Base-by-base conservation (phyloP, 2,888 invertebrate genomes). In the Achlya flavicornis region DNA sequence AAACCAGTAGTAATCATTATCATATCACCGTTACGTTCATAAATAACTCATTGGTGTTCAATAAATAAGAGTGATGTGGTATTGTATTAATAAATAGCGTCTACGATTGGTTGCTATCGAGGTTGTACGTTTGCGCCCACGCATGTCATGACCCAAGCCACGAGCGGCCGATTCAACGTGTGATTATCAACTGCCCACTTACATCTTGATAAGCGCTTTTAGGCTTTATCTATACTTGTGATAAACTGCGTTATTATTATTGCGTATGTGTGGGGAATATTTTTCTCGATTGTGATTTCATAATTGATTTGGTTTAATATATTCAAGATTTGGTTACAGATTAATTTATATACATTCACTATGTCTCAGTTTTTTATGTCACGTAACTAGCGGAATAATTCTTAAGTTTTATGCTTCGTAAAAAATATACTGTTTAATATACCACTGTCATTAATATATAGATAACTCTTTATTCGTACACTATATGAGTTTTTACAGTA, bases 71-170 rank as follows among this genome's bases (percentile, higher is more conserved):
- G 79, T 79, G 78, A 82, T 81, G 77, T 75, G 78, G 73, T 74
- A 69, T 83, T 88, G 82, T 82, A 83, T 87, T 86, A 85, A 84
- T 83, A 84, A 83, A 81, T 81, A 71, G 78, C 79, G 79, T 79
- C 74, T 74, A 66, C 74, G 82, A 83, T 83, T 78, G 85, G 78
- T 75, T 74, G 79, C 66, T 70, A 77, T 77, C 79, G 80, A 76
- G 74, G 76, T 70, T 69, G 70, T 77, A 75, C 69, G 67, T 70
- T 68, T 76, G 81, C 87, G 85, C 90, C 90, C 81, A 89, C 91
- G 87, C 88, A 79, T 79, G 84, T 80, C 86, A 77, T 76, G 85
- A 81, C 81, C 78, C 81, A 82, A 86, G 84, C 67, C 80, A 83
- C 74, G 79, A 83, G 84, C 79, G 84, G 72, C 70, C 65, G 69